Conservation (phyloP, 1,140 invertebrate species). For the Meloidogyne chitwoodi region DNA sequence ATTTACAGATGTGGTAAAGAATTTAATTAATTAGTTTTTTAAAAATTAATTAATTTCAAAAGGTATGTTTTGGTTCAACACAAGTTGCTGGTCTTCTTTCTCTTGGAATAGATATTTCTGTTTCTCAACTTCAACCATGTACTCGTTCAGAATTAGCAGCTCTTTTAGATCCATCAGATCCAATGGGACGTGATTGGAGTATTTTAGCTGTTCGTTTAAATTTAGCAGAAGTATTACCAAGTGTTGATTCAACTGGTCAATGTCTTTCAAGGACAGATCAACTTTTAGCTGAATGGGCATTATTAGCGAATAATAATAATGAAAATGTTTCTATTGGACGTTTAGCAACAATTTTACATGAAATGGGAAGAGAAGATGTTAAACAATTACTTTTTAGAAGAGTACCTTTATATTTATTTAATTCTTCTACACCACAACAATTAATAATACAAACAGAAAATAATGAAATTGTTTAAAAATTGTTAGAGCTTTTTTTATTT, state of each 20-base stretch:
- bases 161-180: constrained; percentile 73
- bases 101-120: constrained; percentile 64
- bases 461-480: background rate
- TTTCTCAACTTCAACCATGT: constrained; percentile 64
- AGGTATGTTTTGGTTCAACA: constrained; percentile 68
- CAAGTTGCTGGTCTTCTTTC: constrained; percentile 61
- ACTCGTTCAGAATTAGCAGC: constrained; percentile 63
- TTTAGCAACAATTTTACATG: constrained; percentile 63
- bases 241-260: constrained; percentile 61
- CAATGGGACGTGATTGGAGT: constrained; percentile 77
- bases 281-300: constrained; percentile 63
- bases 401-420: constrained; percentile 36
- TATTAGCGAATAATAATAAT: constrained; percentile 59
- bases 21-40: background rate
- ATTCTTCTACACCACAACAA: constrained; percentile 9
- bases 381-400: constrained; percentile 44
- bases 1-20: constrained; percentile 66
- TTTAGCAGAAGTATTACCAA: constrained; percentile 65
- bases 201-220: constrained; percentile 73
- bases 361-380: constrained; percentile 65
- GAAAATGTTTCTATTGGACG: constrained; percentile 62
- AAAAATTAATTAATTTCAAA: background rate
- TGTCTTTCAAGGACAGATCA: constrained; percentile 63
- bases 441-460: background rate
- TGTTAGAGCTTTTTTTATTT: too few species aligned